Evolutionary conservation across 2,797 vertebrate species (phyloP).

Genomic region (Pseudomugil tenellus): DNA sequence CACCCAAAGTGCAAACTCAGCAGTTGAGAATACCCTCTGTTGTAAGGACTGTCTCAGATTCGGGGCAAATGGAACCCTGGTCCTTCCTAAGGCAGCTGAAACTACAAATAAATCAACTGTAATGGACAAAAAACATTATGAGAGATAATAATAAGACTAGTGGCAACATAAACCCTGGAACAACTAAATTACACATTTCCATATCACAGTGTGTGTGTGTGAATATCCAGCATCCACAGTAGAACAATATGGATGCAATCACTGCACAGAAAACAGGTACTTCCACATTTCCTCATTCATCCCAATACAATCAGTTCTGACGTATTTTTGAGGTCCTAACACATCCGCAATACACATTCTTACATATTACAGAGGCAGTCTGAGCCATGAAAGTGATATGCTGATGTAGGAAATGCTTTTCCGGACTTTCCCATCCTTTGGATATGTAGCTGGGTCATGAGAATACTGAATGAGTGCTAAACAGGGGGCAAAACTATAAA

Average conservation of each 20-base stretch:
- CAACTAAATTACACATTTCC: constrained; percentile 63
- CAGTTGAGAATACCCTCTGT: constrained; percentile 48
- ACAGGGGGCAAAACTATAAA: constrained; percentile 16
- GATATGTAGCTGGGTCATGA: constrained; percentile 63
- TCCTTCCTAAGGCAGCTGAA: constrained; percentile 67
- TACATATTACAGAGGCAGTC: constrained; percentile 59
- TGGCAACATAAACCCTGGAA: constrained; percentile 60
- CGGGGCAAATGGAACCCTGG: constrained; percentile 47
- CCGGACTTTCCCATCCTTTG: constrained; percentile 58
- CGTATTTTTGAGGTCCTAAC: constrained; percentile 48
- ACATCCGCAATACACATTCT: constrained; percentile 67
- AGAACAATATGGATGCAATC: constrained; percentile 57
- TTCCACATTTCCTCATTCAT: constrained; percentile 50
- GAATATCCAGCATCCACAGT: constrained; percentile 63
- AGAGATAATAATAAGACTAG: constrained; percentile 37
- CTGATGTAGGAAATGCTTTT: constrained; percentile 56
- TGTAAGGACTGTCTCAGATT: constrained; percentile 43
- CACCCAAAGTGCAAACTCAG: constrained; percentile 63
- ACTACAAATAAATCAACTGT: constrained; percentile 66
- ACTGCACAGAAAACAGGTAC: constrained; percentile 57
- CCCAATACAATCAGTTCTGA: constrained; percentile 67
- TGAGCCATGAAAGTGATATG: constrained; percentile 62
- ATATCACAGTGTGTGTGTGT: constrained; percentile 72
- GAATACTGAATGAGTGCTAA: constrained; percentile 61
- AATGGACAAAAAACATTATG: constrained; percentile 63